Evolutionary conservation across 2,888 invertebrate species (phyloP), one percentile per base, ranked within the genome.

Genomic region (Anthrax anthrax): DNA sequence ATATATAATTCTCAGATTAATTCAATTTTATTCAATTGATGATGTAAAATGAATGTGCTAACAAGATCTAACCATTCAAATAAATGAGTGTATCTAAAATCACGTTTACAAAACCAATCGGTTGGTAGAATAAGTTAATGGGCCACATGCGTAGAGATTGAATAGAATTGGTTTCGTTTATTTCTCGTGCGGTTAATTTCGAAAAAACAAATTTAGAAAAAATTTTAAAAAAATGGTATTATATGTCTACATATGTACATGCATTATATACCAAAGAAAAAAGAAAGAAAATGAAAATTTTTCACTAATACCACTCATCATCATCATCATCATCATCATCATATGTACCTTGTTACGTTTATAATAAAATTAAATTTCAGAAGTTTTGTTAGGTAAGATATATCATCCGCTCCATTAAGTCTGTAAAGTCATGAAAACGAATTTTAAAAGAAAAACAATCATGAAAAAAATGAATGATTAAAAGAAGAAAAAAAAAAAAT

Each of bases 351-450:
- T n/a, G n/a, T n/a, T n/a, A n/a, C n/a, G n/a, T n/a, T n/a, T n/a
- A n/a, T n/a, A n/a, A n/a, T 4, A 32, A 32, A 32, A 32, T 32
- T 32, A 12, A 12, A 32, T 12, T 32, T 32, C 29, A 32, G 29
- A 32, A 32, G 13, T 12, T 12, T 12, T 9, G 10, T 12, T 32
- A 12, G 6, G 29, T 41, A 8, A 8, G 8, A 8, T 23, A 23
- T 41, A 47, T 43, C 47, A 43, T 47, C 32, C 44, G 50, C 50
- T 50, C 50, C 50, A 50, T 50, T 47, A 47, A 50, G 50, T 50
- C 50, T 50, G 50, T 32, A 12, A 32, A 32, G 12, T 32, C 29
- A 32, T 32, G 29, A 32, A 32, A 32, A 4, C 12, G 23, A 23
- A 12, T 32, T 12, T 12, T 9, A 32, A 32, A 32, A 32, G 13